phyloP scores from a whole-genome alignment of 2,113 vertebrate genomes.

The Oriolus oriolus region DNA sequence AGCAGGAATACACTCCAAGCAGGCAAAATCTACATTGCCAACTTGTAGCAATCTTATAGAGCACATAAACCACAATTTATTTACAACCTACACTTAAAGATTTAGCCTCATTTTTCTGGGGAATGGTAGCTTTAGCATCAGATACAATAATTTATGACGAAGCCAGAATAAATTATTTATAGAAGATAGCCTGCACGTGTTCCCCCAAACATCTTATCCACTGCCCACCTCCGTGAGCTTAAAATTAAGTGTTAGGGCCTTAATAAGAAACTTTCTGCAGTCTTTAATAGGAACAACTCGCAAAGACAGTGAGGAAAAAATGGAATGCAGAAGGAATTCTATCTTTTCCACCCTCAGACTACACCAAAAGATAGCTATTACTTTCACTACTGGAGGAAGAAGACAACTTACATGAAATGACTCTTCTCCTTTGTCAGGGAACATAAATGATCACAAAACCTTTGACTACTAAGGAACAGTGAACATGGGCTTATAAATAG shows the following conservation, averaged over 20 bases:
- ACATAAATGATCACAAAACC: neutral
- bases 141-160: neutral
- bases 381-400: neutral
- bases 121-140: neutral
- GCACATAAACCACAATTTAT: neutral
- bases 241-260: neutral
- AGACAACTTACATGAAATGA: neutral
- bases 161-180: neutral
- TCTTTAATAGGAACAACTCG: neutral
- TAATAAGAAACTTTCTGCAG: neutral
- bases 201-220: neutral
- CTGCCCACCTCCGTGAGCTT: accelerated
- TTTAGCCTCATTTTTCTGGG: neutral
- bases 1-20: neutral
- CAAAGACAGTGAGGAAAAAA: neutral
- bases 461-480: neutral
- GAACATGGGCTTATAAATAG: neutral
- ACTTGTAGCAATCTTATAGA: neutral
- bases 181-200: neutral
- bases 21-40: neutral
- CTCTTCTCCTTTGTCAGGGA: neutral
- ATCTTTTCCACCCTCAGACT: neutral
- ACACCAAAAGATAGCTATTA: neutral
- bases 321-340: neutral
- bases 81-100: neutral